Base-by-base conservation (phyloP, 2,797 vertebrate genomes). In the Nyctibius grandis region DNA sequence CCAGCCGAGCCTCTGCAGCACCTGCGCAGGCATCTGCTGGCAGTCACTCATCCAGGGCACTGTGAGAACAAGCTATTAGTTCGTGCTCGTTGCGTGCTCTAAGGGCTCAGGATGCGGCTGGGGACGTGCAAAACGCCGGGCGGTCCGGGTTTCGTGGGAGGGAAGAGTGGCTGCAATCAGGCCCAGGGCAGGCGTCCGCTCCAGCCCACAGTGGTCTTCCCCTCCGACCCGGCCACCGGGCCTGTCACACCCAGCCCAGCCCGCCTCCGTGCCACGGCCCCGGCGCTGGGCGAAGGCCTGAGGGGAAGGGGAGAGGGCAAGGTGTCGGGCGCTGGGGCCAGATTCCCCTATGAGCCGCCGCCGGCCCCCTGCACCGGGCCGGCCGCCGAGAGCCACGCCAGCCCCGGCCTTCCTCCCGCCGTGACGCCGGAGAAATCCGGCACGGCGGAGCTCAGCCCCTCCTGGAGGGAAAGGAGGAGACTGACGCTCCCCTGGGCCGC, bases 1-100 rank as follows among this genome's bases (percentile, higher is more conserved):
- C 22, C 23, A 15, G 51, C 21, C 1, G 5, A 54, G 51, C 8
- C 9, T 1, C 54, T 1, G 25, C 76, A 14, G 48, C 84, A 45
- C 72, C 60, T 28, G 73, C 78, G 44, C 28, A 8, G 38, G 4
- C 1, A 7, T 3, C 54, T 61, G 40, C 40, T 1, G 36, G 8
- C 9, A 7, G 44, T 5, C 59, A 12, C 26, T 23, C 36, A 5
- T 2, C 14, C 60, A 8, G 31, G n/a, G 15, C 60, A 29, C 25
- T 2, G 38, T 5, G 5, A 38, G 9, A n/a, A 34, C 42, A 9
- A 8, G 20, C 21, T 0, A 3, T 6, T 21, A 7, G 29, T 56
- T 6, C 14, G 38, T 3, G 28, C 54, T 45, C 8, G 59, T 38
- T 31, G 50, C 59, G 40, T 33, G 16, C 45, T 45, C 44, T 7